Percentiles rank a stretch among this genome's conserved stretches.
These are phyloP conservation scores for Vanessa tameamea DNA, from an alignment of 1,140 invertebrate genomes.

Conservation along the genomic window DNA sequence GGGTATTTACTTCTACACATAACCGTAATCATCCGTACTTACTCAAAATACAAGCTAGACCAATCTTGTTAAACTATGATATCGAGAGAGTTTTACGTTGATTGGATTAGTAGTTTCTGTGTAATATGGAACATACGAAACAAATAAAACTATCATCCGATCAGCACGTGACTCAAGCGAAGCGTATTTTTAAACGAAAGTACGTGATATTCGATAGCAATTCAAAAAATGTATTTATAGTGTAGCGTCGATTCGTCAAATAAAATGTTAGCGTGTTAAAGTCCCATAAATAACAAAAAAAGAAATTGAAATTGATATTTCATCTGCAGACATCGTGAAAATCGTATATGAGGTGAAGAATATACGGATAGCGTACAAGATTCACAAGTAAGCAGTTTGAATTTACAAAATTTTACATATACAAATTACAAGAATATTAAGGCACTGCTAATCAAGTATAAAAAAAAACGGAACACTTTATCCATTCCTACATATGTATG, in stretches of 20 bases:
- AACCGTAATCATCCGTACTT: no score
- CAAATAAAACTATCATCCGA: background rate
- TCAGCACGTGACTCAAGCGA: background rate
- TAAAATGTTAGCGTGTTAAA: constrained; percentile 10
- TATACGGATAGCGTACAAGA: background rate
- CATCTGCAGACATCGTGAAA: background rate
- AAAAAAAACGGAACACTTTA: no score
- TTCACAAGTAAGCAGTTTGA: background rate
- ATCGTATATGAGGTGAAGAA: background rate
- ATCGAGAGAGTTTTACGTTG: no score
- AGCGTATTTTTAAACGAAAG: background rate
- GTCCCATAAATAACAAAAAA: constrained; percentile 12
- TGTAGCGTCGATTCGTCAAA: background rate
- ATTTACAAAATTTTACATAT: background rate
- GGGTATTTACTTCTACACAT: no score
- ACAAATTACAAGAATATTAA: no score
- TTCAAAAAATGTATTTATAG: background rate
- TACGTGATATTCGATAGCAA: background rate
- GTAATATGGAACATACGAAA: background rate
- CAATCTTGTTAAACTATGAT: no score
- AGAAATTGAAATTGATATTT: constrained; percentile 22
- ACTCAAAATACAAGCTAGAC: no score
- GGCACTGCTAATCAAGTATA: no score
- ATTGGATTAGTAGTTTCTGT: no score
- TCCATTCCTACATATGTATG: no score